These are phyloP conservation scores for Lomographa bimaculata DNA, from an alignment of 2,888 invertebrate species.

Conservation along the genomic window DNA sequence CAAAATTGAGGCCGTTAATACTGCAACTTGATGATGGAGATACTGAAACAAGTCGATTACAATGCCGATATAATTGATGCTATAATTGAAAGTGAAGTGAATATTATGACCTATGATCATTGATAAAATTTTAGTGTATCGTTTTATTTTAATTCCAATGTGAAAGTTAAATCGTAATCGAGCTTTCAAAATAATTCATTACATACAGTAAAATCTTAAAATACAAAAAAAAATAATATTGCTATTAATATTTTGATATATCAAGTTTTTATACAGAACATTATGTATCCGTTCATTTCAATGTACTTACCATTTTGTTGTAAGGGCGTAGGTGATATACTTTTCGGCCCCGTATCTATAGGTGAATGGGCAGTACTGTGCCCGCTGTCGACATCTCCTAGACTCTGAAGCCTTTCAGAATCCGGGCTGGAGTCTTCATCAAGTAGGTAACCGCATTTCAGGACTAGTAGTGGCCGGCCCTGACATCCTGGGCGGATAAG, in stretches of 20 bases:
- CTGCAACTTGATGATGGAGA: conserved; percentile 85
- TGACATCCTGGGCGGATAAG: conserved; percentile 66
- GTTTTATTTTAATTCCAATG: too few relatives aligned
- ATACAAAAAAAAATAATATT: too few relatives aligned
- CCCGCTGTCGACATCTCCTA: conserved; percentile 92
- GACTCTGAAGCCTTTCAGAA: conserved; percentile 90
- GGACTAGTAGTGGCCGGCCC: conserved; percentile 85
- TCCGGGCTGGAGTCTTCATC: conserved; percentile 94
- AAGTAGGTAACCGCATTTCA: conserved; percentile 89
- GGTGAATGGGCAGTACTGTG: conserved; percentile 96
- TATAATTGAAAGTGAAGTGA: conserved; percentile 1
- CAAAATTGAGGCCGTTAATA: conserved; percentile 80
- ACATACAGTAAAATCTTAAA: too few relatives aligned
- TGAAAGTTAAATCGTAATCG: too few relatives aligned
- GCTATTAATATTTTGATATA: too few relatives aligned
- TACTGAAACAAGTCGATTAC: too few relatives aligned
- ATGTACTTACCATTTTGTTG: conserved; percentile 70
- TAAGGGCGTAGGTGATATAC: conserved; percentile 89
- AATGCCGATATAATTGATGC: too few relatives aligned
- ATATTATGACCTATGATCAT: too few relatives aligned
- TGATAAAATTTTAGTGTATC: too few relatives aligned
- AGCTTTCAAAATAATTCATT: too few relatives aligned
- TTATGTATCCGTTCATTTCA: too few relatives aligned
- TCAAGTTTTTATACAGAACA: too few relatives aligned
- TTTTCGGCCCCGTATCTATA: conserved; percentile 91